Conservation (phyloP, 2,888 invertebrate species). For the Cosmia trapezina region DNA sequence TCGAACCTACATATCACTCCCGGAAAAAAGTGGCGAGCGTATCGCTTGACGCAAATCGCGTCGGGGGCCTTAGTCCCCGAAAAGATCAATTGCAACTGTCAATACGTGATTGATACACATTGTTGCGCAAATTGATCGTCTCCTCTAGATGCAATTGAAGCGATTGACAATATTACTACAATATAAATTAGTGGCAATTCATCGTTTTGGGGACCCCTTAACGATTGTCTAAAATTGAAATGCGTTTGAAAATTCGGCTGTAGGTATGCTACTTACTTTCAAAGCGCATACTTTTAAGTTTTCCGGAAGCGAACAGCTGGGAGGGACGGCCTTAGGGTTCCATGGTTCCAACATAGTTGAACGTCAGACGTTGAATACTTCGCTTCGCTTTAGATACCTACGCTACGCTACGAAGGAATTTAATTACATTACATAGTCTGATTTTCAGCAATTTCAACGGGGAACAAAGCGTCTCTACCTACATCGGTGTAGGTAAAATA, state of each 20-base stretch:
- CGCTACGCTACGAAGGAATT: slow-evolving; percentile 11
- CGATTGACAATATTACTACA: no score
- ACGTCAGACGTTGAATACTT: slow-evolving; percentile 14
- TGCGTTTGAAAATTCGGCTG: neutral
- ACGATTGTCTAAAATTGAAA: neutral
- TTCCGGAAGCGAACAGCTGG: neutral
- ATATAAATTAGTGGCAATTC: no score
- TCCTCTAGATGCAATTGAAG: no score
- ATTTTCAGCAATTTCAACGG: neutral
- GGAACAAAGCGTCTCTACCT: neutral
- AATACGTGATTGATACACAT: no score
- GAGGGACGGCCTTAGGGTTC: no score
- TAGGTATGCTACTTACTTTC: neutral
- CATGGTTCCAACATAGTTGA: neutral
- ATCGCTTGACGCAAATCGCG: no score
- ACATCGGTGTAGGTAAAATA: neutral
- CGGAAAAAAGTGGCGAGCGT: no score
- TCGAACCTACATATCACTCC: no score
- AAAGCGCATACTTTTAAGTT: slow-evolving; percentile 9
- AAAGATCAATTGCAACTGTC: neutral
- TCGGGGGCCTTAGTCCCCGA: no score
- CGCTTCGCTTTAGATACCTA: neutral
- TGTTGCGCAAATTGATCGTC: no score
- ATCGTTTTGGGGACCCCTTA: no score
- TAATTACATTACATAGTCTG: slow-evolving; percentile 5